Percentiles rank a stretch among this genome's conserved stretches.
Evolutionary conservation across 2,113 vertebrate species (phyloP).

Genomic region (Thermophis baileyi): DNA sequence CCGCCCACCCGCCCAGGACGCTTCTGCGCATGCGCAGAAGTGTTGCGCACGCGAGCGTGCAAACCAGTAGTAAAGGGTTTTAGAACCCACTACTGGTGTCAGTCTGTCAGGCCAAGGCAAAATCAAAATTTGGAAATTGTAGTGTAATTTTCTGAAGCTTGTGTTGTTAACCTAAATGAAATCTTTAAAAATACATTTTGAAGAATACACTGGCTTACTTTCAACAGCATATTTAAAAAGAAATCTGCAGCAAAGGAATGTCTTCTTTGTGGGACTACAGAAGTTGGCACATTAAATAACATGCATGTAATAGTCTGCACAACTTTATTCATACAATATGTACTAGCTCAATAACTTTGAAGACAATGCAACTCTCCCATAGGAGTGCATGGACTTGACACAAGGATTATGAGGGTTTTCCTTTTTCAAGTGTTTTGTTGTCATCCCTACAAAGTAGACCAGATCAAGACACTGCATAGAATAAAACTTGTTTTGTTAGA

Average conservation of each 20-base stretch:
- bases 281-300: background rate
- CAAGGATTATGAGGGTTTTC: background rate
- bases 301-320: background rate
- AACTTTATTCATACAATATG: background rate
- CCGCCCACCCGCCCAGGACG: too few species aligned
- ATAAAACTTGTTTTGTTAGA: background rate
- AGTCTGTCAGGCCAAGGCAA: too few species aligned
- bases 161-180: background rate
- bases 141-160: background rate
- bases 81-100: too few species aligned
- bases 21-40: too few species aligned
- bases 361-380: background rate
- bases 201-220: background rate
- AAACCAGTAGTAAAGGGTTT: too few species aligned
- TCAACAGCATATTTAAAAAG: background rate
- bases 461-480: background rate
- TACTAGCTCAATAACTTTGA: background rate
- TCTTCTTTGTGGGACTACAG: background rate
- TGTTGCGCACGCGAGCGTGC: too few species aligned
- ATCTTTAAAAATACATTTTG: background rate
- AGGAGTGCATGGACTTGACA: background rate
- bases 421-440: background rate
- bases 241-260: background rate
- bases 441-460: background rate
- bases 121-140: background rate